These are phyloP conservation scores for Blastobasis adustella DNA, from an alignment of 2,888 invertebrate species.

Conservation along the genomic window DNA sequence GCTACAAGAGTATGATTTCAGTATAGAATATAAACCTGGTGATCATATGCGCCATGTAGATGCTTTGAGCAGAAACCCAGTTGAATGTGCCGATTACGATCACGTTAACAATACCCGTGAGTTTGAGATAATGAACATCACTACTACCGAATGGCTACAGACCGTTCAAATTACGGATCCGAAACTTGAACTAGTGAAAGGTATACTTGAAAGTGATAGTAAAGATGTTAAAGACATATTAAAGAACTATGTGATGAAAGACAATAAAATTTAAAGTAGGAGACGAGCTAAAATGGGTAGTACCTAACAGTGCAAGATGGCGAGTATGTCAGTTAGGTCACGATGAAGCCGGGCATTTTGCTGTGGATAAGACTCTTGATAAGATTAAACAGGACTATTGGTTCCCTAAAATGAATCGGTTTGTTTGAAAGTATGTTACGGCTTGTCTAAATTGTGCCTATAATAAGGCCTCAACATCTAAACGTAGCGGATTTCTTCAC, in stretches of 20 bases:
- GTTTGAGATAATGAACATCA: background rate
- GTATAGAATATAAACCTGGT: constrained; percentile 9
- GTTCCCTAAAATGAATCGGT: constrained; percentile 15
- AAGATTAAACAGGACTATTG: constrained; percentile 11
- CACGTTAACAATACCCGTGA: background rate
- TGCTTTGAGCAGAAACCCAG: background rate
- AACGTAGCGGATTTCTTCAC: constrained; percentile 5
- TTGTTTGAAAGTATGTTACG: constrained; percentile 15
- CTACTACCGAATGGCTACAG: background rate
- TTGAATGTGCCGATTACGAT: background rate
- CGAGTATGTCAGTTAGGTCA: constrained; percentile 13
- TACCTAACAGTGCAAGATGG: constrained; percentile 16
- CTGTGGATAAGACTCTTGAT: constrained; percentile 14
- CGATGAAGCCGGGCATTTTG: constrained; percentile 13
- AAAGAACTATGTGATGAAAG: no score
- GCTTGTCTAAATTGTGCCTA: constrained; percentile 12
- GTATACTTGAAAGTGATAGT: no score
- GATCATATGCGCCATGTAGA: background rate
- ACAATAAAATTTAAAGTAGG: no score
- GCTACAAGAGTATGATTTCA: constrained; percentile 11
- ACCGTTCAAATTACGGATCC: background rate
- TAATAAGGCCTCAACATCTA: constrained; percentile 7
- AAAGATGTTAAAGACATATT: no score
- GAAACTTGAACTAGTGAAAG: background rate
- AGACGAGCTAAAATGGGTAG: constrained; percentile 12